These are phyloP conservation scores for Corbicula japonica DNA, from an alignment of 2,888 invertebrate species.

Conservation along the genomic window DNA sequence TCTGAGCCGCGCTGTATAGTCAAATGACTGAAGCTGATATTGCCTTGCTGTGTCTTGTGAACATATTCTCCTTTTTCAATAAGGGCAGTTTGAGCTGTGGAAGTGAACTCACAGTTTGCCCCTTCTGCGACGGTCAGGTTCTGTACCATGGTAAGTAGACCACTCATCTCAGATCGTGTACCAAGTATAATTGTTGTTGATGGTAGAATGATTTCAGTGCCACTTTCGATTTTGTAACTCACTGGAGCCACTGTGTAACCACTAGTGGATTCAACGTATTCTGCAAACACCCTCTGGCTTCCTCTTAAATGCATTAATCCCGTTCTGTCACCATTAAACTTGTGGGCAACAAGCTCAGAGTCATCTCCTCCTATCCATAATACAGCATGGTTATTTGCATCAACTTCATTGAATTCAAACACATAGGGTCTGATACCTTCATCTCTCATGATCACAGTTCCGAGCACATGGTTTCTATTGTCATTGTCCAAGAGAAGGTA, in stretches of 20 bases:
- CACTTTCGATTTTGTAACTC: conserved; percentile 73
- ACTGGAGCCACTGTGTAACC: conserved; percentile 81
- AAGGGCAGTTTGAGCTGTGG: conserved; percentile 77
- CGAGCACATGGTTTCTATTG: conserved; percentile 73
- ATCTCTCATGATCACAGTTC: conserved; percentile 73
- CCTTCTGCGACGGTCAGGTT: conserved; percentile 79
- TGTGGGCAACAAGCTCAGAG: conserved; percentile 71
- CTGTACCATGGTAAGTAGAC: conserved; percentile 75
- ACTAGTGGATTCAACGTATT: conserved; percentile 72
- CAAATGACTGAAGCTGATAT: conserved; percentile 71
- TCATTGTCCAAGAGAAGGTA: conserved; percentile 76
- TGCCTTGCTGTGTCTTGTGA: conserved; percentile 72
- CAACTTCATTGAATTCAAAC: conserved; percentile 74
- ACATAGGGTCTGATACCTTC: conserved; percentile 32
- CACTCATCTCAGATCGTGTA: conserved; percentile 72
- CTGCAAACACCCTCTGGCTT: conserved; percentile 72
- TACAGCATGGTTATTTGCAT: conserved; percentile 73
- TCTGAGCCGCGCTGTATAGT: conserved; percentile 76
- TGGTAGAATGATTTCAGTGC: conserved; percentile 71
- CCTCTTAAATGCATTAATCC: conserved; percentile 71
- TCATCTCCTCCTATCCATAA: conserved; percentile 68
- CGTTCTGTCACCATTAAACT: conserved; percentile 78
- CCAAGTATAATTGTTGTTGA: conserved; percentile 75
- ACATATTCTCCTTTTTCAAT: conserved; percentile 70
- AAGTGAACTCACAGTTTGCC: conserved; percentile 68